These are phyloP conservation scores for Xiphophorus couchianus DNA, from an alignment of 2,113 vertebrate species.

Conservation along the genomic window DNA sequence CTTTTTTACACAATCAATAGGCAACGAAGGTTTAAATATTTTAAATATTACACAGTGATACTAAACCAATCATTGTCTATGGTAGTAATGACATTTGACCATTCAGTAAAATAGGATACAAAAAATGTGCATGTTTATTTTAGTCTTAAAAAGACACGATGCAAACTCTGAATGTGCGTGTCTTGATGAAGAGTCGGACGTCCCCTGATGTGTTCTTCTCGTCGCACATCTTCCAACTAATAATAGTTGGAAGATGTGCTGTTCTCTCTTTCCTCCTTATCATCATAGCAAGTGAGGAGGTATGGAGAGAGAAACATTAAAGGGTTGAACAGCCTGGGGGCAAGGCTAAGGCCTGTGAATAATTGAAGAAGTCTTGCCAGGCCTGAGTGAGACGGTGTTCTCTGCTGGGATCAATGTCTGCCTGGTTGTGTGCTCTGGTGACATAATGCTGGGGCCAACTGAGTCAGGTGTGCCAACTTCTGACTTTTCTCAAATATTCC, in stretches of 20 bases:
- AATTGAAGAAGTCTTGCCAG: constrained; percentile 50
- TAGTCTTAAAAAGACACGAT: background rate
- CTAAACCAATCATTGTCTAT: background rate
- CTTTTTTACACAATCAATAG: no score
- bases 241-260: constrained; percentile 37
- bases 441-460: constrained; percentile 20
- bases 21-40: background rate
- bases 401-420: constrained; percentile 43
- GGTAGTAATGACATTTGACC: no score
- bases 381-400: constrained; percentile 17
- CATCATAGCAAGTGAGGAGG: constrained; percentile 38
- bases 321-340: constrained; percentile 46
- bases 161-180: background rate
- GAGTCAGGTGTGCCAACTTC: constrained; percentile 5
- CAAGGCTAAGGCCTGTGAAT: constrained; percentile 46
- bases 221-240: background rate
- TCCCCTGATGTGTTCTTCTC: background rate
- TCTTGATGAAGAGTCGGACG: constrained; percentile 3
- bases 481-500: background rate
- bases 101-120: background rate
- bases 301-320: constrained; percentile 29
- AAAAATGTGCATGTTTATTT: background rate
- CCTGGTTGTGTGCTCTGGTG: constrained; percentile 25
- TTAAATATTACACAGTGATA: background rate
- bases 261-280: constrained; percentile 27